Evolutionary conservation across 2,797 vertebrate species (phyloP).

Genomic region (Netta rufina): DNA sequence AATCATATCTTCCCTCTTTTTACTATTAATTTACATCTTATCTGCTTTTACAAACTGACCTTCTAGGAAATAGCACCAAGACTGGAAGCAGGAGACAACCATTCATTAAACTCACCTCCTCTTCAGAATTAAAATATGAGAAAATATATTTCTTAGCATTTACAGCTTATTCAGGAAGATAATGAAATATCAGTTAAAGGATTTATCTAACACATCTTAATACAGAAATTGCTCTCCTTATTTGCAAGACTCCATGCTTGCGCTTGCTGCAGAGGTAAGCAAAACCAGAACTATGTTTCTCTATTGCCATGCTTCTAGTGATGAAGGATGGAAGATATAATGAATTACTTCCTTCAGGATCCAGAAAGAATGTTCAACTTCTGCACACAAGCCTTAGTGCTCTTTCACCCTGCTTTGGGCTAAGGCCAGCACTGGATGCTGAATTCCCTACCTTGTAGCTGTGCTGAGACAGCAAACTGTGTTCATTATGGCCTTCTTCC

Average conservation of each 20-base stretch:
- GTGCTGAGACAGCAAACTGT: background rate
- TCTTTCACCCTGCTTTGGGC: background rate
- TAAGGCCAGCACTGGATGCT: background rate
- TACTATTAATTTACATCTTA: background rate
- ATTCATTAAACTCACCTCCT: background rate
- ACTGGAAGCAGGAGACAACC: background rate
- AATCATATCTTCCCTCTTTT: background rate
- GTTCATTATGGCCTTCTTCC: background rate
- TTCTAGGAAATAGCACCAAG: background rate
- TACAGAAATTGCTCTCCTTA: background rate
- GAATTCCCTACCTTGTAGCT: background rate
- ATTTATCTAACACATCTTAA: background rate
- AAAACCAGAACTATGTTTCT: background rate
- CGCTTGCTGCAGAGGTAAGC: background rate
- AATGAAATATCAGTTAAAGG: background rate
- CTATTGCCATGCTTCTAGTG: background rate
- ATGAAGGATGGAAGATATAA: background rate
- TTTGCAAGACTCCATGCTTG: fast-evolving
- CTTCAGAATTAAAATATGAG: background rate
- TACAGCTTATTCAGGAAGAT: background rate
- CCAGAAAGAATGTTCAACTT: background rate
- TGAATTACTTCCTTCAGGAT: background rate
- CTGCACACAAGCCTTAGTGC: background rate
- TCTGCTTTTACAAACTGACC: background rate
- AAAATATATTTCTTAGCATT: background rate